Percentiles rank a stretch among this genome's conserved stretches.
Evolutionary conservation across 2,888 invertebrate species (phyloP).

Genomic region (Cantharis rufa): DNA sequence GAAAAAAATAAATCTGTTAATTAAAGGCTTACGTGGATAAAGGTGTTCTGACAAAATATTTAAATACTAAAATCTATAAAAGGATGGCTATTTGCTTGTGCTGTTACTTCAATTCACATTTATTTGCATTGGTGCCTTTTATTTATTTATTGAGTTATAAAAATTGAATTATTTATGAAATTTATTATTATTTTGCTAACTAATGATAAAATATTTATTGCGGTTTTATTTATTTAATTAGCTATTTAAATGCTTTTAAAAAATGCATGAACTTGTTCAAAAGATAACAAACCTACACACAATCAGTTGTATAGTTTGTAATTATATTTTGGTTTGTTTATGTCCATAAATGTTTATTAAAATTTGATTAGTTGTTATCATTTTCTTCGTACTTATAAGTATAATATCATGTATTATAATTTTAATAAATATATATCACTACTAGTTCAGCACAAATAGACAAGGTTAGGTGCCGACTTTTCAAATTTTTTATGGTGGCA

Average conservation of each 20-base stretch:
- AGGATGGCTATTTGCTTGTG: too few relatives aligned
- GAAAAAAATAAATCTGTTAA: too few relatives aligned
- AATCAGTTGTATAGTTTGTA: background rate
- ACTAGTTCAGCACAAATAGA: too few relatives aligned
- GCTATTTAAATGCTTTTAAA: background rate
- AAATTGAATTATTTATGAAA: background rate
- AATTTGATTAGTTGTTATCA: background rate
- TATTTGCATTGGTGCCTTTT: background rate
- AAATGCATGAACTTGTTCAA: background rate
- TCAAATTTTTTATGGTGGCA: too few relatives aligned
- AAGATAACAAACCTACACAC: background rate
- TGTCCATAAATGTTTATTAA: background rate
- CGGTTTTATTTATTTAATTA: background rate
- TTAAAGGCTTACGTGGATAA: too few relatives aligned
- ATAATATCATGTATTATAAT: too few relatives aligned
- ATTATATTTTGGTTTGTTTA: background rate
- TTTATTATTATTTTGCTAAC: background rate
- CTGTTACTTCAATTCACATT: too few relatives aligned
- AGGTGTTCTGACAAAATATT: too few relatives aligned
- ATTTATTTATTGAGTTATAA: background rate
- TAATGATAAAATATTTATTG: background rate
- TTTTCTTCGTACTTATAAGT: too few relatives aligned
- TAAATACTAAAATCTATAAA: too few relatives aligned
- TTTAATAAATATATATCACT: too few relatives aligned
- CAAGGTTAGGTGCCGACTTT: too few relatives aligned